Base-by-base conservation (phyloP, 2,113 vertebrate genomes). In the Scalopus aquaticus region DNA sequence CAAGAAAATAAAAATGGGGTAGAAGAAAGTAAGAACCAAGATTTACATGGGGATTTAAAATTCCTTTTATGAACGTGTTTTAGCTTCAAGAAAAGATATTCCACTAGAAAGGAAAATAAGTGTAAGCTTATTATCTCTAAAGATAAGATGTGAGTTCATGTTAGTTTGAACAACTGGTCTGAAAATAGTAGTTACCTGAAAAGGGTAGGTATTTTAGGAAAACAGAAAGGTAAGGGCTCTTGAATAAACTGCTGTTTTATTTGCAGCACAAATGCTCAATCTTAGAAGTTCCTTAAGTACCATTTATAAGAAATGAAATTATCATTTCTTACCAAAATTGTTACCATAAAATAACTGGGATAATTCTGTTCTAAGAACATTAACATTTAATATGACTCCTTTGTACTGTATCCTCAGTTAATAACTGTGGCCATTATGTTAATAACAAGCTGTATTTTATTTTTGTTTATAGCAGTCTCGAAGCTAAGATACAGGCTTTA, bases 201-300 rank as follows among this genome's bases (percentile, higher is more conserved):
- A 97, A 82, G 91, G 89, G 86, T 81, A 97, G 67, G 96, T 80
- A 92, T 64, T 96, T 94, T 93, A 97, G 97, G 90, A 91, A 95
- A 94, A 96, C 96, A 96, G 97, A 97, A 98, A 97, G 97, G 97
- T 97, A 97, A 96, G 98, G 97, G 91, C 93, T 96, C 28, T 93
- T 94, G 73, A 88, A 85, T 73, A 88, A 96, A 94, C 65, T 88
- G 78, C 64, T 83, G 46, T 93, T 97, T 95, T 93, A 79, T 95
- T 93, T 94, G 92, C 88, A 94, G 80, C 90, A 90, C 51, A 80
- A 65, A 56, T 92, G 88, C 88, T 96, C 9, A 11, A 91, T 96
- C 82, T 79, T 96, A 88, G 83, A 90, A 93, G 90, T 73, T 93
- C 77, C 96, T 94, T 92, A 90, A 94, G 35, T 97, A 95, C 90